phyloP scores from a whole-genome alignment of 2,113 vertebrate species.

The Thomomys bottae region DNA sequence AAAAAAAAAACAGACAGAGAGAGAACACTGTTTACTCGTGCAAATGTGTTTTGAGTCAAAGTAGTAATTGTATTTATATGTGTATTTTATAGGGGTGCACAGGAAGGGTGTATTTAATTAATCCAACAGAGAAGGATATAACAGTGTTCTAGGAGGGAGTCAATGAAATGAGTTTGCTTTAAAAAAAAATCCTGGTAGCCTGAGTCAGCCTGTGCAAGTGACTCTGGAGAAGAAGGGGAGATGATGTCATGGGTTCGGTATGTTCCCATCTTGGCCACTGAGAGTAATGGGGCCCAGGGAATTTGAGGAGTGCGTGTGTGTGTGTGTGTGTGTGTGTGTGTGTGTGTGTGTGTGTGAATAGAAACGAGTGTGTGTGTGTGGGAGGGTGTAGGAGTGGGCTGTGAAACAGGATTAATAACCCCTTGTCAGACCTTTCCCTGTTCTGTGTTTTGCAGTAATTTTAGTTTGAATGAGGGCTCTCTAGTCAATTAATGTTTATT shows the following conservation, averaged over 20 bases:
- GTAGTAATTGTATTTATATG: neutral
- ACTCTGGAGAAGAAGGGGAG: conserved; percentile 71
- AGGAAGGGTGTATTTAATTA: conserved; percentile 40
- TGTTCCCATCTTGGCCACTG: conserved; percentile 68
- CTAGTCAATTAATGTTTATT: conserved; percentile 76
- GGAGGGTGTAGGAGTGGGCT: neutral
- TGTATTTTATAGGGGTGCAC: neutral
- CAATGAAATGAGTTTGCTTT: conserved; percentile 65
- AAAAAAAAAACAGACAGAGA: neutral
- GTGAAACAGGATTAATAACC: conserved; percentile 73
- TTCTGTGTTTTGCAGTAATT: conserved; percentile 81
- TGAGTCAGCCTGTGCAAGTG: conserved; percentile 54
- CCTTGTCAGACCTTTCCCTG: conserved; percentile 72
- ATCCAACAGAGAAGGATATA: conserved; percentile 27
- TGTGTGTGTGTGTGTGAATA: conserved; percentile 54
- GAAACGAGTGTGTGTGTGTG: conserved; percentile 52
- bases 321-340: conserved; percentile 57
- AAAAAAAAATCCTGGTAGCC: conserved; percentile 34
- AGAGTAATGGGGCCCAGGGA: conserved; percentile 65
- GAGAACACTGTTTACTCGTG: neutral
- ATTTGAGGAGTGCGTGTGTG: conserved; percentile 67
- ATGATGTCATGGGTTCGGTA: conserved; percentile 77
- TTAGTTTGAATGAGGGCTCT: conserved; percentile 82
- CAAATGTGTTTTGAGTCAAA: neutral
- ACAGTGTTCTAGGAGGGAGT: conserved; percentile 37